Base-by-base conservation (phyloP, 2,113 vertebrate genomes). In the Gymnogyps californianus region DNA sequence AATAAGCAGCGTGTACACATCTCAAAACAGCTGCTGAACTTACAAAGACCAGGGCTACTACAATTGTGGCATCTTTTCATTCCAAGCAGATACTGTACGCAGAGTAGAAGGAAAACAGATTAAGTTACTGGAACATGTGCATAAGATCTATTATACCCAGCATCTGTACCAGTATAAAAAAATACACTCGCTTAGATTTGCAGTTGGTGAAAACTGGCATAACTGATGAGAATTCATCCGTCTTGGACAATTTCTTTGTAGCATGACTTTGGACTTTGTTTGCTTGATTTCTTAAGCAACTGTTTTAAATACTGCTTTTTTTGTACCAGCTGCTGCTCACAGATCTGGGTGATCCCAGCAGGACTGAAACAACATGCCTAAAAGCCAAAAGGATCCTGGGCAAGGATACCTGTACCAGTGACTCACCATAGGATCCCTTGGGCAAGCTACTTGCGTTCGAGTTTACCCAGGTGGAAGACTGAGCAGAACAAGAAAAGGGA, bases 11-110 rank as follows among this genome's bases (percentile, higher is more conserved):
- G 1, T 58, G 18, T 76, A 36, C 84, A 57, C 19, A 76, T 91
- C 62, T 91, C 57, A 65, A 89, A 91, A 72, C 74, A 93, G 92
- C 83, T 96, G 95, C 83, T 89, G 83, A 71, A 82, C 80, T 94
- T 91, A 57, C 0, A 12, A 92, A 87, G 61, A 75, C 57, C 83
- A 89, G 34, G 83, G 78, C 31, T 91, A 78, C 81, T 64, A 80
- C 40, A 84, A 61, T 84, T 81, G 65, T 46, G 28, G 4, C 59
- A 57, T 89, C 47, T 71, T 95, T 81, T 92, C 65, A 90, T 97
- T 95, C 83, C 36, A 89, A 91, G 47, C 61, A 93, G 42, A 93
- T 69, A 55, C 9, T n/a, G n/a, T 49, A 65, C 1, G 1, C 44
- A 79, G 69, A 74, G 28, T 42, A 47, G 51, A 82, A 91, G 36